phyloP scores from a whole-genome alignment of 2,888 invertebrate genomes.

The Deilephila elpenor region DNA sequence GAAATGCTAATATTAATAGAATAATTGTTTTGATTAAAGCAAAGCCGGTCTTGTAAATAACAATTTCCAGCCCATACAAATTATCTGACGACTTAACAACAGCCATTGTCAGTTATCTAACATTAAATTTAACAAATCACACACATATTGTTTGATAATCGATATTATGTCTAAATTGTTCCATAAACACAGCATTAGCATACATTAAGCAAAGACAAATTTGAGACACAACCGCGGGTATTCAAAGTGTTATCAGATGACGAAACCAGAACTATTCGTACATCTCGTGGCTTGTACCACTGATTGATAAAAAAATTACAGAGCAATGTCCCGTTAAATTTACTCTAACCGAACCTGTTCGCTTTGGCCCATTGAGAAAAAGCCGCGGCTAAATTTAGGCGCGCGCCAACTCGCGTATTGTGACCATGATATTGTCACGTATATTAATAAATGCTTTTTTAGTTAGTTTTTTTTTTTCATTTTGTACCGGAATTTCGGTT shows the following conservation, averaged over 20 bases:
- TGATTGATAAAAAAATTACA: constrained; percentile 39
- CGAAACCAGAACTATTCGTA: constrained; percentile 14
- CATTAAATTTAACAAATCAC: background rate
- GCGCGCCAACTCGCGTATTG: constrained; percentile 64
- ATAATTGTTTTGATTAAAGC: too few species aligned
- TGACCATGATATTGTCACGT: constrained; percentile 66
- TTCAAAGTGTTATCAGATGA: constrained; percentile 5
- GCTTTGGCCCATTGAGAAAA: constrained; percentile 77
- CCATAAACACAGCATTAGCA: constrained; percentile 3
- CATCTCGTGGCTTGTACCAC: constrained; percentile 28
- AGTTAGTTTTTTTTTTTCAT: constrained; percentile 22
- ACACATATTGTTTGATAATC: background rate
- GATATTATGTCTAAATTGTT: background rate
- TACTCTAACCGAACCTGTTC: constrained; percentile 74
- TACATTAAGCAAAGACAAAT: constrained; percentile 12
- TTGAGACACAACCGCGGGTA: background rate
- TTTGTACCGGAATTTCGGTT: constrained; percentile 4
- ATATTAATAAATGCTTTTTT: constrained; percentile 58
- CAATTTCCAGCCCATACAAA: too few species aligned
- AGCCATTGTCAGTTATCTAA: too few species aligned
- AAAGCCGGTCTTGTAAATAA: too few species aligned
- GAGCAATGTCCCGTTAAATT: constrained; percentile 72
- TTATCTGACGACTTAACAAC: too few species aligned
- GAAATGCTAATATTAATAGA: too few species aligned
- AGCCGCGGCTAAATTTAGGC: constrained; percentile 65